phyloP scores from a whole-genome alignment of 2,888 invertebrate species.

The Schrankia costaestrigalis region DNA sequence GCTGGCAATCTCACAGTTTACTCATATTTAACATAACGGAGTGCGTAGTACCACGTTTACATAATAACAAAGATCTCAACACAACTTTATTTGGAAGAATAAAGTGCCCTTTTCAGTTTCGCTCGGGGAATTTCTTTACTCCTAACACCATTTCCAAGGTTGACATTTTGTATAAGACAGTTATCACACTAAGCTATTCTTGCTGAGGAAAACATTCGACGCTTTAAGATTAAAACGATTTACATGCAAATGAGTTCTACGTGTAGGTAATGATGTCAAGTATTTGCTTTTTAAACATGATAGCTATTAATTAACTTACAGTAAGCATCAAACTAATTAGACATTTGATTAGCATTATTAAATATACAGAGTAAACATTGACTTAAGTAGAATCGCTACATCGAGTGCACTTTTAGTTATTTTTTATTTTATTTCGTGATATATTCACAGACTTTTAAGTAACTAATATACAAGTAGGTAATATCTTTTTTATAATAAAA shows the following conservation, averaged over 20 bases:
- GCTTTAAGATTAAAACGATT: conserved; percentile 16
- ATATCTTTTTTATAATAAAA: no score
- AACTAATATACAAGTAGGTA: no score
- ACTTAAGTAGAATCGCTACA: no score
- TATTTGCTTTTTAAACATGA: no score
- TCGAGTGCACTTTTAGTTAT: no score
- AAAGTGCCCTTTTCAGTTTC: conserved; percentile 25
- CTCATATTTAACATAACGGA: conserved; percentile 8
- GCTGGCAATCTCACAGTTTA: background rate
- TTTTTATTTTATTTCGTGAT: no score
- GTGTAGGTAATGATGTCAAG: no score
- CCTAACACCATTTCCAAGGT: conserved; percentile 23
- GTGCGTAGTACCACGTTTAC: conserved; percentile 25
- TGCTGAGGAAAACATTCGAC: conserved; percentile 8
- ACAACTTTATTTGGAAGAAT: conserved; percentile 34
- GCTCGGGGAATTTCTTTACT: conserved; percentile 34
- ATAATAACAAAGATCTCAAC: conserved; percentile 29
- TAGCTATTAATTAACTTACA: no score
- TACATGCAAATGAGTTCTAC: conserved; percentile 17
- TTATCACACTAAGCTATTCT: conserved; percentile 15
- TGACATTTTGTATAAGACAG: conserved; percentile 14
- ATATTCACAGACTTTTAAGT: no score
- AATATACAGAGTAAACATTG: no score
- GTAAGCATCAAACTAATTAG: no score
- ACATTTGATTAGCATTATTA: no score